Evolutionary conservation across 2,797 vertebrate genomes (phyloP), one percentile per base, ranked within the genome.

Genomic region (Stomatorhinus walkeri): DNA sequence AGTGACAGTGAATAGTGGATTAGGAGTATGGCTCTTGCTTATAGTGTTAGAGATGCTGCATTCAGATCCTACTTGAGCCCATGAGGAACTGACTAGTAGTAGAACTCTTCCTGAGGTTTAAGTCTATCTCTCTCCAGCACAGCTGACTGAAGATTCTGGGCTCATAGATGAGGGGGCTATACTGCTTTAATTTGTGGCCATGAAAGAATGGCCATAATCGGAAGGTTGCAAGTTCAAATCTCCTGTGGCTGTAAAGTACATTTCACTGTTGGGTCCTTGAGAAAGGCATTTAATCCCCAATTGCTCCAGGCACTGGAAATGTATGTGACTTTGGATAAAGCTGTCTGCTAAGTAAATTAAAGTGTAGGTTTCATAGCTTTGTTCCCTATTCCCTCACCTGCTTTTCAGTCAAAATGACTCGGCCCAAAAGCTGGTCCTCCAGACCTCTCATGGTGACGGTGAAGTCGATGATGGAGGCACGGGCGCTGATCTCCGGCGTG

Each of bases 391-490:
- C 24, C 36, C 79, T 84, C 91, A 98, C 98, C 96, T 98, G 97
- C 92, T 99, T 99, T 93, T 99, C 98, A 5, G 94, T 97, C 64
- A 99, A 96, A 93, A 99, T 98, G 91, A 98, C 98, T 93, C 97
- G 95, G 32, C 98, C 97, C 10, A 99, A 94, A 36, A 99, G 94
- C 89, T 99, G 98, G 92, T 99, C 98, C 93, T 99, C 98, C 88
- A 99, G 95, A 68, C 98, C 98, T 90, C 95, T 97, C 96, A 98
- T 96, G 51, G 98, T 99, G 90, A 99, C 98, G 0, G 98, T 99
- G 93, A 99, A 99, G 93, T 99, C 97, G n/a, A 99, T 97, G 91
- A 99, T 97, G 88, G 98, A 97, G 32, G 96, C 97, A 36, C 96
- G 96, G 86, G 98, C 98, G 22, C 97, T 98, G 90, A 99, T 97